Evolutionary conservation across 2,797 vertebrate species (phyloP), one percentile per base, ranked within the genome.

Genomic region (Acestrorhynchus altus): DNA sequence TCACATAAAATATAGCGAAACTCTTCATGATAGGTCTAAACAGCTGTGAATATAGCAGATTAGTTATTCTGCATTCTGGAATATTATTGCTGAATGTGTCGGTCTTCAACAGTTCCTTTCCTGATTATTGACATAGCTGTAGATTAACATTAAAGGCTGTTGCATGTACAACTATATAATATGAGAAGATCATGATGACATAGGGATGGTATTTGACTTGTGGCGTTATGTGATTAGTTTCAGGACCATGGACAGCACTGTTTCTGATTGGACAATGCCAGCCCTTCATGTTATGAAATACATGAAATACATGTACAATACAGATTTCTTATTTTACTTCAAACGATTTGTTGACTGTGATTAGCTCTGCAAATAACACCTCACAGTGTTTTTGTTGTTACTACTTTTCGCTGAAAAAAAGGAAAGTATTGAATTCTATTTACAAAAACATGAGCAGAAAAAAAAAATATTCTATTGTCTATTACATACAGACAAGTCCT

Each of bases 241-340:
- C 85, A 86, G 85, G 72, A 86, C 85, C 85, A 40, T 78, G 85
- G 85, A 86, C 81, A 86, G 85, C 79, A 60, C 44, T 63, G 4
- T 51, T 54, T 40, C 66, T 79, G 74, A 83, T 85, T 77, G 68
- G 71, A 79, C 66, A 71, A 31, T 20, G 81, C 47, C 35, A 69
- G 56, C 46, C 54, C 13, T 67, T 66, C 46, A 76, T 80, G 59
- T 80, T 76, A 51, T n/a, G 26, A 83, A 73, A 75, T 67, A 24
- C n/a, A 64, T n/a, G n/a, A n/a, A n/a, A n/a, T n/a, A n/a, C n/a
- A n/a, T n/a, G n/a, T n/a, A n/a, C n/a, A n/a, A n/a, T n/a, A n/a
- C 16, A 4, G 39, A 64, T 12, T 22, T 44, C 1, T 44, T 10
- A 26, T 56, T 56, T 24, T 1, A 24, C 3, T 8, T 56, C 4